Evolutionary conservation across 2,888 invertebrate species (phyloP).

Genomic region (Adelognathus sp.): DNA sequence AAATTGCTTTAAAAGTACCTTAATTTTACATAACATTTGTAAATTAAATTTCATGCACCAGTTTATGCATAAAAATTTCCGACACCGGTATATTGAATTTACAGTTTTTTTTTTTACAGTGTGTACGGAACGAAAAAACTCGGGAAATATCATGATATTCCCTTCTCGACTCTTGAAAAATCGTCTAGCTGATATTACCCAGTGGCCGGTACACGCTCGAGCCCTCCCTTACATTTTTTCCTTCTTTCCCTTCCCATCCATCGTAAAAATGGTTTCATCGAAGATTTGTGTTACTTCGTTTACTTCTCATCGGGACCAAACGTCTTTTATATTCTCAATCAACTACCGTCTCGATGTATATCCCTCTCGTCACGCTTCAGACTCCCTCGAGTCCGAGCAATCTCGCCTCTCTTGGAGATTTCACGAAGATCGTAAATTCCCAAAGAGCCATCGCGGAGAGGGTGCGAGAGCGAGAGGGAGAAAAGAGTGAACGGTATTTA

Average conservation of each 20-base stretch:
- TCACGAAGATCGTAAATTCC: slow-evolving; percentile 37
- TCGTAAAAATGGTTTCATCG: background rate
- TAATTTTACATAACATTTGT: too few relatives aligned
- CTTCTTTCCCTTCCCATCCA: background rate
- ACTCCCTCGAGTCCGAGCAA: slow-evolving; percentile 1
- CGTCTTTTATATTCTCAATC: slow-evolving; percentile 1
- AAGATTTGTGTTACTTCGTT: background rate
- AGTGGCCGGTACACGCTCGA: too few relatives aligned
- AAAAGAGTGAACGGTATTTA: slow-evolving; percentile 21
- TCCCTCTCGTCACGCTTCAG: background rate
- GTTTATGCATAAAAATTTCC: background rate
- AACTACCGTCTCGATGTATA: background rate
- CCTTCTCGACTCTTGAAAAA: too few relatives aligned
- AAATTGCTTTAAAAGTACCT: too few relatives aligned
- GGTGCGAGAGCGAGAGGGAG: background rate
- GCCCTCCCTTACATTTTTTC: too few relatives aligned
- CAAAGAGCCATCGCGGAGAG: slow-evolving; percentile 11
- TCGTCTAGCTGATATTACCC: too few relatives aligned
- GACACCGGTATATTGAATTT: background rate
- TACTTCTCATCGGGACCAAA: background rate
- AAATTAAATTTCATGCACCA: too few relatives aligned
- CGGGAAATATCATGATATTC: too few relatives aligned
- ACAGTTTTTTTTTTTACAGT: too few relatives aligned
- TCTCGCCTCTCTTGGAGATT: slow-evolving; percentile 16
- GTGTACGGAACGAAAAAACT: too few relatives aligned